phyloP scores from a whole-genome alignment of 1,140 invertebrate genomes.

The Zaprionus capensis region DNA sequence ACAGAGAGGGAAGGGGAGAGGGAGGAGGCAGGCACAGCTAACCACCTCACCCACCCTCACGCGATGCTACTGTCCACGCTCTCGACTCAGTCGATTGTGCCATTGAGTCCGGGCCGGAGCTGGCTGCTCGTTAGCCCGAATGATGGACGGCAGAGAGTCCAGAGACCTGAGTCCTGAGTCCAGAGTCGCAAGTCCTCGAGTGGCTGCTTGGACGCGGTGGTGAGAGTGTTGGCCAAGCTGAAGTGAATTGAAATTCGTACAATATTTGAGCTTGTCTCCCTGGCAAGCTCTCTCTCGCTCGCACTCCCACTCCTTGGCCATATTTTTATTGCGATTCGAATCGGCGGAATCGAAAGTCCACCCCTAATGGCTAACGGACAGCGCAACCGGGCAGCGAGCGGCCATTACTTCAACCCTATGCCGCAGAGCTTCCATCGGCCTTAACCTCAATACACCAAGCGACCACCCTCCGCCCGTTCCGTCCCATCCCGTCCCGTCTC shows the following conservation, averaged over 20 bases:
- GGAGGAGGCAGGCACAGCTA: conserved; percentile 2
- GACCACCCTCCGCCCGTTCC: conserved; percentile 14
- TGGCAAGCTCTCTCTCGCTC: not conserved
- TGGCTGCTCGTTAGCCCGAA: conserved; percentile 40
- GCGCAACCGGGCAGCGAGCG: conserved; percentile 42
- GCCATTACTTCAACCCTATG: conserved; percentile 74
- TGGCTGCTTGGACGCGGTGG: conserved; percentile 41
- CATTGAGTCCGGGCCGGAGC: conserved; percentile 13
- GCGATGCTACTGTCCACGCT: conserved; percentile 16
- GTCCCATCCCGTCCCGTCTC: not conserved
- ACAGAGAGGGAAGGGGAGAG: not conserved
- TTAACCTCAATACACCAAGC: conserved; percentile 19
- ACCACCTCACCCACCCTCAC: conserved; percentile 39
- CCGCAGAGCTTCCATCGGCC: conserved; percentile 11
- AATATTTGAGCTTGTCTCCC: conserved; percentile 29
- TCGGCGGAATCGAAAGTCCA: conserved; percentile 58
- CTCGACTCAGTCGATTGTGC: conserved; percentile 20
- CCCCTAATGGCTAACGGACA: conserved; percentile 68
- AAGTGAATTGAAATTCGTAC: conserved; percentile 47
- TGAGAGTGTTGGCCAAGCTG: conserved; percentile 18
- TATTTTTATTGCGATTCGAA: conserved; percentile 60
- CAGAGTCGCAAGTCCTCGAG: conserved; percentile 30
- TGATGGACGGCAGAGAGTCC: conserved; percentile 46
- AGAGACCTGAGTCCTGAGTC: conserved; percentile 30
- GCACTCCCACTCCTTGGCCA: conserved; percentile 37